These are phyloP conservation scores for Synergus japonicus DNA, from an alignment of 2,888 invertebrate species.

Conservation along the genomic window DNA sequence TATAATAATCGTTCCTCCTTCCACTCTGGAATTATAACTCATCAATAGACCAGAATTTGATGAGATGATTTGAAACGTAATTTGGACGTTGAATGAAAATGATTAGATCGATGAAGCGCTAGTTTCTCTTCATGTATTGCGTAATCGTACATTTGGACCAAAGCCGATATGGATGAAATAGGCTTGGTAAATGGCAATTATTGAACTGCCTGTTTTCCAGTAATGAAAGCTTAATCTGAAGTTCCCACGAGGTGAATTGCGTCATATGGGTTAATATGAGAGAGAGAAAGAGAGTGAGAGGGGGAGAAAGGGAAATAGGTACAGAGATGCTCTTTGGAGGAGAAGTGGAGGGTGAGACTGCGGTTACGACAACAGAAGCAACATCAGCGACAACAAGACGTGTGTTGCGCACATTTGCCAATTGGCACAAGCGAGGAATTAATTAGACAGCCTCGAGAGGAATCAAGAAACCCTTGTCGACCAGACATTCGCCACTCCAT, in stretches of 20 bases:
- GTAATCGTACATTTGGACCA: neutral
- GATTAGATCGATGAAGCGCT: slow-evolving; percentile 48
- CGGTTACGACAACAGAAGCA: slow-evolving; percentile 41
- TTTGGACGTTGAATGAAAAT: slow-evolving; percentile 51
- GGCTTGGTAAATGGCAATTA: slow-evolving; percentile 58
- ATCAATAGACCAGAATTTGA: slow-evolving; percentile 55
- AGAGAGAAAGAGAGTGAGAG: neutral
- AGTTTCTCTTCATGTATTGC: slow-evolving; percentile 36
- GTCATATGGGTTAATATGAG: neutral
- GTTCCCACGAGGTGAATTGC: slow-evolving; percentile 53
- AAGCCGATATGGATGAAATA: slow-evolving; percentile 20
- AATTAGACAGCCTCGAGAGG: slow-evolving; percentile 60
- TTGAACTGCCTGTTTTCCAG: slow-evolving; percentile 57
- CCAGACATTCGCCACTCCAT: slow-evolving; percentile 55
- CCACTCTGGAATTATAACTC: slow-evolving; percentile 31
- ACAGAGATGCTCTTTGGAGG: too few species aligned
- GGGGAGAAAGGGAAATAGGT: neutral
- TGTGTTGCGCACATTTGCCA: slow-evolving; percentile 45
- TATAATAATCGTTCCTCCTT: neutral
- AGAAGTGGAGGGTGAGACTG: slow-evolving; percentile 43
- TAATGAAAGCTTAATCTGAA: slow-evolving; percentile 62
- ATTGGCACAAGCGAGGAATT: slow-evolving; percentile 54
- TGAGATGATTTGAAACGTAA: slow-evolving; percentile 59
- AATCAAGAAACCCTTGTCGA: slow-evolving; percentile 57
- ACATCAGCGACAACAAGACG: slow-evolving; percentile 41